These are phyloP conservation scores for Coleophora deauratella DNA, from an alignment of 2,888 invertebrate genomes.

Conservation along the genomic window DNA sequence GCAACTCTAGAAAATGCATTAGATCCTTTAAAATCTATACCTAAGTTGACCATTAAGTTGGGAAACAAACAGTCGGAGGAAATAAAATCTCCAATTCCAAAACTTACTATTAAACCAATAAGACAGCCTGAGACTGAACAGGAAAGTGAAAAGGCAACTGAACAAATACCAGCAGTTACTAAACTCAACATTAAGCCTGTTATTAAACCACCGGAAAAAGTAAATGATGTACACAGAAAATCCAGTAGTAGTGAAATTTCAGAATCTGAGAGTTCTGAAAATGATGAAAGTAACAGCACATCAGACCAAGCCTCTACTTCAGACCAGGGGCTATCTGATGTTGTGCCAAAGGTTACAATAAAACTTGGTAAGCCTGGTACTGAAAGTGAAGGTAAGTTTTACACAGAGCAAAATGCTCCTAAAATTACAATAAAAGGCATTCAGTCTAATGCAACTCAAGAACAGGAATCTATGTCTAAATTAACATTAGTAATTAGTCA, in stretches of 20 bases:
- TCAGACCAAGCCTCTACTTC: conserved; percentile 59
- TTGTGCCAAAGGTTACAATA: conserved; percentile 64
- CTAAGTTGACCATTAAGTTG: conserved; percentile 68
- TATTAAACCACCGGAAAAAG: conserved; percentile 56
- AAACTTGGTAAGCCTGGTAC: conserved; percentile 63
- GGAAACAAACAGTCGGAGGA: conserved; percentile 51
- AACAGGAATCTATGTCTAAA: conserved; percentile 45
- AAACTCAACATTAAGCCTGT: conserved; percentile 71
- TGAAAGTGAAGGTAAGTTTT: conserved; percentile 58
- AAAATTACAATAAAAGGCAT: conserved; percentile 61
- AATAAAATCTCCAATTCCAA: conserved; percentile 52
- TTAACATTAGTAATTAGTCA: conserved; percentile 55
- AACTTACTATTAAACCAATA: conserved; percentile 55
- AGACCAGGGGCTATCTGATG: conserved; percentile 49
- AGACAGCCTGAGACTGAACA: conserved; percentile 30
- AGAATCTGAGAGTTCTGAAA: conserved; percentile 69
- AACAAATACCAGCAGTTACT: conserved; percentile 50
- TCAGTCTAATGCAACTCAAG: conserved; percentile 39
- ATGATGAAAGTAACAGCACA: conserved; percentile 68
- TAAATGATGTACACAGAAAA: conserved; percentile 61
- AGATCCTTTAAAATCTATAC: conserved; percentile 46
- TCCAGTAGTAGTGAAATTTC: conserved; percentile 70
- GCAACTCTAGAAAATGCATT: conserved; percentile 24
- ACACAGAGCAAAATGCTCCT: conserved; percentile 59
- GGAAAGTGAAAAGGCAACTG: conserved; percentile 28